Base-by-base conservation (phyloP, 2,797 vertebrate genomes). In the Remorina albescens region DNA sequence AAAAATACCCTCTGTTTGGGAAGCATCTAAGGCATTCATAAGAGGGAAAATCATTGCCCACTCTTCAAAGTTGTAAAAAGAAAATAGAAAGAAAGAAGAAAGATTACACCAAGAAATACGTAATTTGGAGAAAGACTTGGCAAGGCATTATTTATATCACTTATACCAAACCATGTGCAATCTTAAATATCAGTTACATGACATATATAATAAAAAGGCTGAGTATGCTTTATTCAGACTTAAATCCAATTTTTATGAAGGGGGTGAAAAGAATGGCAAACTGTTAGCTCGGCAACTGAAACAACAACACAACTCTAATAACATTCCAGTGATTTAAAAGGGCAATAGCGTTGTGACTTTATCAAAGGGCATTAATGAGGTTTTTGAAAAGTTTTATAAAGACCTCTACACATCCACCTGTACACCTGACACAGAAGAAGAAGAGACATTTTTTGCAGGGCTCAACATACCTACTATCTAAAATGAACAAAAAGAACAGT, bases 131-230 rank as follows among this genome's bases (percentile, higher is more conserved):
- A 58, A 49, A 34, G 34, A 65, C 8, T 28, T 47, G 23, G 21
- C 41, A 47, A 19, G 3, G 0, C 23, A 49, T 0, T n/a, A 25
- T 9, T 47, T 5, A 8, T 13, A 60, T 19, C 26, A 32, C 42
- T 0, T 51, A 51, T 60, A 53, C 16, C 7, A 41, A 50, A 51
- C 23, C 7, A 7, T 58, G 5, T 57, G 32, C 12, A 68, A 37
- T 28, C 10, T 21, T 7, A 68, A 58, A 50, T 58, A 49, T 58
- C 32, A 58, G 6, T 30, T 58, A 39, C 53, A 67, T 47, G 42
- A 57, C 4, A 44, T 67, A 26, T 46, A 56, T 47, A 57, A 56
- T 13, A 44, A 46, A 34, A 67, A 47, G 6, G 54, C 41, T n/a
- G 54, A 37, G 1, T 58, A 68, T 19, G 18, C 41, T 2, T 44